phyloP scores from a whole-genome alignment of 2,797 vertebrate genomes.

The Syngnathus acus region DNA sequence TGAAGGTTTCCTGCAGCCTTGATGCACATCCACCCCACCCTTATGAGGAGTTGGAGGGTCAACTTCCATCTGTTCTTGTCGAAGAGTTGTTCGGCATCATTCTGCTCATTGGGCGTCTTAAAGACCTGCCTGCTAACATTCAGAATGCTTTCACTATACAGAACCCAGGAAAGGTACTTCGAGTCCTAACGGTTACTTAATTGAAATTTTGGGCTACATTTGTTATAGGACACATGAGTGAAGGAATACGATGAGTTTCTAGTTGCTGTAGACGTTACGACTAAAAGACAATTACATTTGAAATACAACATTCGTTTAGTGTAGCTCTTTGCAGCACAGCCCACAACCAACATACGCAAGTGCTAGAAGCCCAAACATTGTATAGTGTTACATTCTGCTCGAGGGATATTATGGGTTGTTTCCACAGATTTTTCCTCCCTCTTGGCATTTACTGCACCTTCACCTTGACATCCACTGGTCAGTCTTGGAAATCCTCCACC shows the following conservation, averaged over 20 bases:
- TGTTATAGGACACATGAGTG: not conserved
- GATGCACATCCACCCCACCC: constrained; percentile 66
- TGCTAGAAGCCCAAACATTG: not conserved
- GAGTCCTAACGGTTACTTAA: not conserved
- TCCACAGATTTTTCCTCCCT: constrained; percentile 83
- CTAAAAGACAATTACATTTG: not conserved
- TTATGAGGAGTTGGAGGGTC: constrained; percentile 75
- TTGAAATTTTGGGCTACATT: not conserved
- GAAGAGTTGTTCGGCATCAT: constrained; percentile 84
- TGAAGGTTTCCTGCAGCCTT: constrained; percentile 61
- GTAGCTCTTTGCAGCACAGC: no score
- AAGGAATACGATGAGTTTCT: not conserved
- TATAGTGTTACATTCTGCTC: not conserved
- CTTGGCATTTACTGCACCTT: constrained; percentile 94
- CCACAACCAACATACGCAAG: not conserved
- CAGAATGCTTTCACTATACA: constrained; percentile 78
- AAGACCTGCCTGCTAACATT: constrained; percentile 75
- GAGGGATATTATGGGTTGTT: constrained; percentile 5
- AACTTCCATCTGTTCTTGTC: constrained; percentile 79
- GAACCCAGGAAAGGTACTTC: constrained; percentile 83
- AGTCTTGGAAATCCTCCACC: constrained; percentile 84
- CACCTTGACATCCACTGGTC: constrained; percentile 91
- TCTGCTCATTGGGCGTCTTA: constrained; percentile 76
- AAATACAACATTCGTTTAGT: not conserved
- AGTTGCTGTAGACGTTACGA: not conserved